Conservation (phyloP, 2,888 invertebrate species). For the Julus scandinavius region DNA sequence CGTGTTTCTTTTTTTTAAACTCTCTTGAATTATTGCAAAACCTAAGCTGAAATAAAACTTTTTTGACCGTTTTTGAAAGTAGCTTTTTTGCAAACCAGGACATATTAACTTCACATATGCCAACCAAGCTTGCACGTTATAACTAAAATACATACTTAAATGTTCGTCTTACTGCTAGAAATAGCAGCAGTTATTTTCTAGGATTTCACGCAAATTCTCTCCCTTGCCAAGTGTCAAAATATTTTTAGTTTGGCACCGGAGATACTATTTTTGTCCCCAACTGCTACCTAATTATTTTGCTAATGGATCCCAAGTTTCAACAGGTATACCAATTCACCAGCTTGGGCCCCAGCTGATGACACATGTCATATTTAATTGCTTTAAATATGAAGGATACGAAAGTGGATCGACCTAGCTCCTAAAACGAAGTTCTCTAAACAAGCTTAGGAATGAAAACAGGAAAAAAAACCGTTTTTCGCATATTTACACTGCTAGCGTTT, state of each 20-base stretch:
- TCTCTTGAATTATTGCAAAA: background rate
- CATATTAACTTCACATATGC: background rate
- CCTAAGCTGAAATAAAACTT: background rate
- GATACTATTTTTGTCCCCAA: background rate
- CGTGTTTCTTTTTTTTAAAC: background rate
- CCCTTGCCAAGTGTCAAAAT: constrained; percentile 29
- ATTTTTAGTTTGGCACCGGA: constrained; percentile 30
- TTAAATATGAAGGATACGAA: constrained; percentile 18
- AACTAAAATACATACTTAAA: background rate
- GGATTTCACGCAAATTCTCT: background rate
- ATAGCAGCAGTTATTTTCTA: background rate
- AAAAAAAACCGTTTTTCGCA: constrained; percentile 8
- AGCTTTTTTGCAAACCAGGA: background rate
- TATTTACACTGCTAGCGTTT: background rate
- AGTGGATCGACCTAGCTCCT: background rate
- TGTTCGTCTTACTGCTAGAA: background rate
- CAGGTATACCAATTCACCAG: background rate
- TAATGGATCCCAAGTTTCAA: constrained; percentile 36
- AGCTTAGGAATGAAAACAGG: background rate
- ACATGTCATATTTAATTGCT: constrained; percentile 43
- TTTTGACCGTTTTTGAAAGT: background rate
- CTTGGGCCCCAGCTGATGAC: constrained; percentile 1
- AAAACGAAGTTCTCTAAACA: constrained; percentile 2
- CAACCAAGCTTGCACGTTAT: background rate
- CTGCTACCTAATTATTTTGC: background rate